These are phyloP conservation scores for Trichechus manatus DNA, from an alignment of 2,113 vertebrate genomes.

Conservation along the genomic window DNA sequence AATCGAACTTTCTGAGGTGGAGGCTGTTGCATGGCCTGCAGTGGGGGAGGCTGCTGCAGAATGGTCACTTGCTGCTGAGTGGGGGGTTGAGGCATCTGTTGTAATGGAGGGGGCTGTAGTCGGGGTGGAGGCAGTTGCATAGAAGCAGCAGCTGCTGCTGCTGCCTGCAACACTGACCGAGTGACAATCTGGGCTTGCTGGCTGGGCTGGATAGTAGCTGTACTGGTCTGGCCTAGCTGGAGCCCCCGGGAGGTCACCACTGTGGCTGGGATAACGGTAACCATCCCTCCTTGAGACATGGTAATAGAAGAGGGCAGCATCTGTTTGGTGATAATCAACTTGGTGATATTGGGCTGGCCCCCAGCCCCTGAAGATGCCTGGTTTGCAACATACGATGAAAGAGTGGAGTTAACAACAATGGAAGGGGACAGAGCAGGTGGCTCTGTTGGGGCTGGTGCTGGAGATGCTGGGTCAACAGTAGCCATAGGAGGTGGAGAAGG, in stretches of 20 bases:
- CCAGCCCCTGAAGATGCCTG: conserved; percentile 82
- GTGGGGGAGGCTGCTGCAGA: conserved; percentile 87
- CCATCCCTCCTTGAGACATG: conserved; percentile 87
- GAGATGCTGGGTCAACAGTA: conserved; percentile 79
- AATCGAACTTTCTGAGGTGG: conserved; percentile 89
- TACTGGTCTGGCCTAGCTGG: conserved; percentile 83
- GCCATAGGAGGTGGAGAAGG: conserved; percentile 78
- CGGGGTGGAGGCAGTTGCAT: conserved; percentile 84
- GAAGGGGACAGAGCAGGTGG: conserved; percentile 79
- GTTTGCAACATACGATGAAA: conserved; percentile 82
- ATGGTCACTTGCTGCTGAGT: conserved; percentile 92
- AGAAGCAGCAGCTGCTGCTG: conserved; percentile 85
- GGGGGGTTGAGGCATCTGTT: conserved; percentile 91
- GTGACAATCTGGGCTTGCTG: conserved; percentile 86
- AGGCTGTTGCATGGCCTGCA: conserved; percentile 89
- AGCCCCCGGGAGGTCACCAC: conserved; percentile 86
- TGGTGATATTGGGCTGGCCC: conserved; percentile 89
- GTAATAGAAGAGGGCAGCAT: conserved; percentile 88
- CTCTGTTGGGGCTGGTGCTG: conserved; percentile 82
- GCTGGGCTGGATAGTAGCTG: conserved; percentile 81
- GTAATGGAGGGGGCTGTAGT: conserved; percentile 87
- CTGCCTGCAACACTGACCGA: conserved; percentile 85
- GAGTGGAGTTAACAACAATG: conserved; percentile 78
- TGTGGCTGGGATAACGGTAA: conserved; percentile 90
- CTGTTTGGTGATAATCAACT: conserved; percentile 94